Evolutionary conservation across 2,113 vertebrate genomes (phyloP).

Genomic region (Semicossyphus pulcher): DNA sequence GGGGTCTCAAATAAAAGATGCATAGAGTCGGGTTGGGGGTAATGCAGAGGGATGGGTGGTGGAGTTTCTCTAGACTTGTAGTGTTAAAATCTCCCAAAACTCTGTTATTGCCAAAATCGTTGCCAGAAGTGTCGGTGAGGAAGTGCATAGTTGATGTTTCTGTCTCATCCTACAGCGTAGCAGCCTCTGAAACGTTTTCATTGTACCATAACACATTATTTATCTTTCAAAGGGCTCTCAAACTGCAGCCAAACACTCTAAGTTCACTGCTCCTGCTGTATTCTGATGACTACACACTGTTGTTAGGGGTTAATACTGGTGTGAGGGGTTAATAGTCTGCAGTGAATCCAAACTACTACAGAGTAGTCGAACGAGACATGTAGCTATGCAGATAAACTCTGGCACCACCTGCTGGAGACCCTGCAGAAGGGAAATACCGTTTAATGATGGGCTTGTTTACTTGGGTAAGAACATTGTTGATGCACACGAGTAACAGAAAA

Average conservation of each 20-base stretch:
- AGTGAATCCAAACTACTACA: neutral
- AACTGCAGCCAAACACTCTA: neutral
- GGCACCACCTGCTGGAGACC: constrained; percentile 59
- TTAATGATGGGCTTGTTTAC: constrained; percentile 7
- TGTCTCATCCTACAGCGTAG: constrained; percentile 34
- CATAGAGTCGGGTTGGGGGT: constrained; percentile 29
- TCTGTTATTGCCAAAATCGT: constrained; percentile 82
- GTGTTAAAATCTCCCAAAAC: constrained; percentile 32
- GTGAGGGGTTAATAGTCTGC: neutral
- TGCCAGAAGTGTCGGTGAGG: constrained; percentile 62
- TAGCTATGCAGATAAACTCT: constrained; percentile 13
- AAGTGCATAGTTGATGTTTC: constrained; percentile 83
- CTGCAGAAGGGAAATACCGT: constrained; percentile 24
- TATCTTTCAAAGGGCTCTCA: neutral
- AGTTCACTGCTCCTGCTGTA: neutral
- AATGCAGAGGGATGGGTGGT: constrained; percentile 8
- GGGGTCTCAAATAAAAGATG: constrained; percentile 33
- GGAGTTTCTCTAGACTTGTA: neutral
- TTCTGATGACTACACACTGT: neutral
- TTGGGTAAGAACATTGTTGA: constrained; percentile 1
- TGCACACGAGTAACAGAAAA: constrained; percentile 15
- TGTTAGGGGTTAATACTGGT: neutral
- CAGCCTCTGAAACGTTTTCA: constrained; percentile 15
- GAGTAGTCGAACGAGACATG: neutral
- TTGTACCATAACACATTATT: neutral